Conservation (phyloP, 2,113 vertebrate species). For the Perca flavescens region DNA sequence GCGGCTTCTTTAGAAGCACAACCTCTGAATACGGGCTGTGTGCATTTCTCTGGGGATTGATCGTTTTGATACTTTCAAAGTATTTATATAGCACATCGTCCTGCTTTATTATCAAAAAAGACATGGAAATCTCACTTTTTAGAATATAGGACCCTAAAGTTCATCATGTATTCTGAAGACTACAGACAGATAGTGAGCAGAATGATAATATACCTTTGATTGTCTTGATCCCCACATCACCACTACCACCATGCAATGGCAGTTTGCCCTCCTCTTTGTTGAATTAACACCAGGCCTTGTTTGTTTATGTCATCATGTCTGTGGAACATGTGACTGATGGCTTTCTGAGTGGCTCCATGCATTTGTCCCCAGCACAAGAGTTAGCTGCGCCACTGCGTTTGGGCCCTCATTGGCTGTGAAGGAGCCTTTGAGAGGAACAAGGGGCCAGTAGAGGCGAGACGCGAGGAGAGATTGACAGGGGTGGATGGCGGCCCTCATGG, state of each 20-base stretch:
- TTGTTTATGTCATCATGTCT: slow-evolving; percentile 61
- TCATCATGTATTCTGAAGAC: not conserved
- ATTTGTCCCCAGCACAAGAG: slow-evolving; percentile 22
- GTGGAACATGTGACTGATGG: slow-evolving; percentile 60
- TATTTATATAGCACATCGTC: no score
- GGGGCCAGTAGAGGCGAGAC: slow-evolving; percentile 45
- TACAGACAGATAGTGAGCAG: not conserved
- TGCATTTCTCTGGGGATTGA: no score
- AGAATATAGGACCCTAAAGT: no score
- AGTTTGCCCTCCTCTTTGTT: slow-evolving; percentile 37
- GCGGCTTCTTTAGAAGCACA: no score
- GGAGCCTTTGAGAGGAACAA: slow-evolving; percentile 55
- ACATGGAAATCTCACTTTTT: no score
- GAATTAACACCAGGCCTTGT: slow-evolving; percentile 51
- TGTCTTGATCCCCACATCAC: slow-evolving; percentile 15
- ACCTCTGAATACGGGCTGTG: no score
- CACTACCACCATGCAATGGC: slow-evolving; percentile 5
- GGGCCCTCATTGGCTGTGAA: slow-evolving; percentile 40
- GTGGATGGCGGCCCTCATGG: slow-evolving; percentile 42
- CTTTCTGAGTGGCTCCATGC: slow-evolving; percentile 36
- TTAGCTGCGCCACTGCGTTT: slow-evolving; percentile 22
- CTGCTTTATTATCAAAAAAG: no score
- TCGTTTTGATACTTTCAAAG: no score
- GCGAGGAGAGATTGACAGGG: slow-evolving; percentile 69
- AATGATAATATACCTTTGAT: not conserved